Evolutionary conservation across 2,797 vertebrate genomes (phyloP).

Genomic region (Cirrhinus mrigala): DNA sequence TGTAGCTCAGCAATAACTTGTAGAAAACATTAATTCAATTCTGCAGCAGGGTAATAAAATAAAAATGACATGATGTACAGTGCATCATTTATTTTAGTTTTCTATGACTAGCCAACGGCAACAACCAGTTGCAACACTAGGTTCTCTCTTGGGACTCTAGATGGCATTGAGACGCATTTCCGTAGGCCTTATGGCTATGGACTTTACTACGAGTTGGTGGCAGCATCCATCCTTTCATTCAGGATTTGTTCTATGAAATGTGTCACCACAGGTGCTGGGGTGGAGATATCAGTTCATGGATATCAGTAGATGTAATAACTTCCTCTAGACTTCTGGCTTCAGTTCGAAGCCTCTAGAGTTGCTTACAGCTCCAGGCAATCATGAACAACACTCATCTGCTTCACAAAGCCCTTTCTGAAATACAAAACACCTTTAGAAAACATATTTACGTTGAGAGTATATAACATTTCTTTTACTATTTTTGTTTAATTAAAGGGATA

Average conservation of each 20-base stretch:
- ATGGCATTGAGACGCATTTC: background rate
- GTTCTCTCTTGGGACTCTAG: background rate
- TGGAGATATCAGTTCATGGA: slow-evolving; percentile 1
- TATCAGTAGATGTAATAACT: slow-evolving; percentile 8
- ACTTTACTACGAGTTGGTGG: background rate
- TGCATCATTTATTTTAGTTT: background rate
- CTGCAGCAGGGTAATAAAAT: background rate
- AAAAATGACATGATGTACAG: background rate
- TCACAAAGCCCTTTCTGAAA: background rate
- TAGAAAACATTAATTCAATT: background rate
- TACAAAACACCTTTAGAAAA: background rate
- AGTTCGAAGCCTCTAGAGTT: background rate
- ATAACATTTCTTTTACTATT: background rate
- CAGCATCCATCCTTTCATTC: background rate
- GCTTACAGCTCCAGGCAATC: background rate
- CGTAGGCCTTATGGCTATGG: background rate
- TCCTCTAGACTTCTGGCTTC: background rate
- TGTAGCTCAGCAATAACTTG: background rate
- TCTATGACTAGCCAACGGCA: background rate
- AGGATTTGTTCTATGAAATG: background rate
- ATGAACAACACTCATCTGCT: slow-evolving; percentile 8
- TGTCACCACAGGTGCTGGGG: background rate
- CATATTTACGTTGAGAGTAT: background rate
- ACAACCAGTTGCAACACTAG: background rate
- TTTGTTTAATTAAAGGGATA: background rate